phyloP scores from a whole-genome alignment of 1,140 invertebrate genomes.

The Halictus rubicundus region DNA sequence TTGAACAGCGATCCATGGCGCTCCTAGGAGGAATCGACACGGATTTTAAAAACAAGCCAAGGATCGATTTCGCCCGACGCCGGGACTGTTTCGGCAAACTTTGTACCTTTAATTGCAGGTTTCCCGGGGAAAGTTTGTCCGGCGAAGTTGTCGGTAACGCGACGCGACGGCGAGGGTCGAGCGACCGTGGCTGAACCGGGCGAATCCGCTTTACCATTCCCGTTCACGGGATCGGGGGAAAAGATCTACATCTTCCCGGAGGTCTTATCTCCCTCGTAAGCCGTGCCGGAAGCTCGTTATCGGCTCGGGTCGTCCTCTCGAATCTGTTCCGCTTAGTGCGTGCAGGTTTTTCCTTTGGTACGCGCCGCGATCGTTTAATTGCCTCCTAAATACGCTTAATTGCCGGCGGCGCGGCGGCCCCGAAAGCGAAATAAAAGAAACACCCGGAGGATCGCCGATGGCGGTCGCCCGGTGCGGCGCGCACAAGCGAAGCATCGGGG shows the following conservation, averaged over 20 bases:
- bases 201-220: neutral
- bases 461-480: neutral
- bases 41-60: neutral
- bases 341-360: neutral
- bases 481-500: neutral
- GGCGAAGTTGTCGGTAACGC: neutral
- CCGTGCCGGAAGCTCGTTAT: neutral
- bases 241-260: neutral
- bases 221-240: neutral
- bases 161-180: no score
- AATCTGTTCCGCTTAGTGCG: neutral
- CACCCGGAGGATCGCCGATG: neutral
- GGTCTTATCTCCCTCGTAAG: neutral
- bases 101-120: neutral
- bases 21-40: neutral
- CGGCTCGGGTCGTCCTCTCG: neutral
- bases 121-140: neutral
- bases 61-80: neutral
- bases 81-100: neutral
- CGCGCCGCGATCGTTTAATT: slow-evolving; percentile 31
- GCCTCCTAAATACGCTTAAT: slow-evolving; percentile 51
- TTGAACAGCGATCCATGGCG: no score
- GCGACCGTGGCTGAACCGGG: neutral
- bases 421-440: slow-evolving; percentile 6
- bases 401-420: neutral